Evolutionary conservation across 2,888 invertebrate species (phyloP), one percentile per base, ranked within the genome.

Genomic region (Entomobrya multifasciata): DNA sequence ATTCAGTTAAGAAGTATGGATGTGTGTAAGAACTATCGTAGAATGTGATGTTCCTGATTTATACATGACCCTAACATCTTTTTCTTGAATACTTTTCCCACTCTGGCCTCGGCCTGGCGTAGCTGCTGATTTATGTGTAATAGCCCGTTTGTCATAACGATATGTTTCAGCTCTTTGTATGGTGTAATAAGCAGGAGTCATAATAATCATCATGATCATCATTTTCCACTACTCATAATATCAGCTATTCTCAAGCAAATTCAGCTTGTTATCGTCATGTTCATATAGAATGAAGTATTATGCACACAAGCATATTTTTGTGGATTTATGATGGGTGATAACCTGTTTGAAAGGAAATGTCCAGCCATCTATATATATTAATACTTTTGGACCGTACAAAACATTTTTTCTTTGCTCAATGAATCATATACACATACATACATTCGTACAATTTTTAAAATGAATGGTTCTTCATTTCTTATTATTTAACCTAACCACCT

Each of bases 341-440:
- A 87, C 87, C 87, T 87, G 87, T 87, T 87, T 87, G 87, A 87
- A 83, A 87, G 87, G 87, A 87, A 87, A 87, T 87, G 87, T 87
- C 87, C 87, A 87, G 87, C 81, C 41, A 85, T 78, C 49, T 81
- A 70, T 80, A 67, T 80, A 70, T 65, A 67, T 74, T 74, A 74
- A 74, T 30, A 15, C n/a, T n/a, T 52, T 74, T 74, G 49, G 72
- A 20, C 52, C 74, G 52, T 55, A 74, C 52, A 74, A 74, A 55
- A 52, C 55, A 30, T 55, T 74, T 52, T 49, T 52, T 84, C 77
- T 78, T 20, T 62, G 79, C 55, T 74, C 65, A 86, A 80, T 86
- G 86, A 86, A 86, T 86, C 70, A 60, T 36, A 52, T 27, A 30
- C 27, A 62, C n/a, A 62, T 57, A 13, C n/a, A 55, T 55, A 55